These are phyloP conservation scores for Bombus pyrosoma DNA, from an alignment of 1,140 invertebrate species.

Conservation along the genomic window DNA sequence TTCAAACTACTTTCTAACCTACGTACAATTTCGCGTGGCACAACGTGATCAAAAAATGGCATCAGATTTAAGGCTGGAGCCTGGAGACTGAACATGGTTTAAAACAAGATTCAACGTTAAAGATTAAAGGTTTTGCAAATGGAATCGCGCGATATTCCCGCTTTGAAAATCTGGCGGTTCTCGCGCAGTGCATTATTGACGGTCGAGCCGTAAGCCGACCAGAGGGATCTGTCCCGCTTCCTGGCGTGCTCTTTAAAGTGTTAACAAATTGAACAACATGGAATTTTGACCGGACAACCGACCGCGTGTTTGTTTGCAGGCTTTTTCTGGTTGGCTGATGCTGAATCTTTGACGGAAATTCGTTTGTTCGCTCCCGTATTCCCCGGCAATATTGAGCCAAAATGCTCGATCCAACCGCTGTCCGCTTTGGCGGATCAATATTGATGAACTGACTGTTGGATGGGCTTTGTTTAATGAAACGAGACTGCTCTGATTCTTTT, in stretches of 20 bases:
- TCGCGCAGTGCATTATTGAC: slow-evolving; percentile 15
- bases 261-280: slow-evolving; percentile 39
- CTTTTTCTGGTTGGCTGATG: neutral
- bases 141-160: slow-evolving; percentile 1
- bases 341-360: slow-evolving; percentile 23
- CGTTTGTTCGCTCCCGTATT: neutral
- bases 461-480: neutral
- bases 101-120: slow-evolving; percentile 27
- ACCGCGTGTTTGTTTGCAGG: neutral
- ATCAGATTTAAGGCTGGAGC: neutral
- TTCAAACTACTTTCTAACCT: neutral
- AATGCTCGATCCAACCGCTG: neutral
- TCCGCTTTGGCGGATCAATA: neutral
- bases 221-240: slow-evolving; percentile 13
- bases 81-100: neutral
- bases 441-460: neutral
- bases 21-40: neutral
- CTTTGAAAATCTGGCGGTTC: neutral
- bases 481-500: neutral
- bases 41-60: neutral
- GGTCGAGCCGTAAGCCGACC: slow-evolving; percentile 2
- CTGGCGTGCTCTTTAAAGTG: slow-evolving; percentile 15
- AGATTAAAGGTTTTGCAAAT: slow-evolving; percentile 24
- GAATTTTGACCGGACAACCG: neutral
- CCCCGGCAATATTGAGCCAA: neutral